Percentiles rank a stretch among this genome's conserved stretches.
These are phyloP conservation scores for Bufo gargarizans DNA, from an alignment of 2,113 vertebrate species.

Conservation along the genomic window DNA sequence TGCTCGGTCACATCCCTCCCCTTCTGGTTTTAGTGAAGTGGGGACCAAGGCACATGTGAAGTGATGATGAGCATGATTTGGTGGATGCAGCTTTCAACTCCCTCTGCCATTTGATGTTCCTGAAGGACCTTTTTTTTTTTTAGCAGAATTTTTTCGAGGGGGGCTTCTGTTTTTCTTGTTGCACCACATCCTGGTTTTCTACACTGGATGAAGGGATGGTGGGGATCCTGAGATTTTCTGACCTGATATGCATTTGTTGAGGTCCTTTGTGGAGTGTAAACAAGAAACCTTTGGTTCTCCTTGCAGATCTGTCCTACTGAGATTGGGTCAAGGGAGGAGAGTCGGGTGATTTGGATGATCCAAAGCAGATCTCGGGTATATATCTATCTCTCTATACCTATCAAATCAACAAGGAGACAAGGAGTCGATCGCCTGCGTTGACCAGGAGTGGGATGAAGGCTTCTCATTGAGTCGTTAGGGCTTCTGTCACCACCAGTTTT, in stretches of 20 bases:
- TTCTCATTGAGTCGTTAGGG: conserved; percentile 52
- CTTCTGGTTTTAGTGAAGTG: conserved; percentile 50
- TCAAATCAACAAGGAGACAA: conserved; percentile 54
- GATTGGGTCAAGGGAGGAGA: conserved; percentile 50
- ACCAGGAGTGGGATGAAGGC: conserved; percentile 55
- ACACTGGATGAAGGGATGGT: conserved; percentile 64
- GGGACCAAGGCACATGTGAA: conserved; percentile 46
- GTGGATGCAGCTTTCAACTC: conserved; percentile 54
- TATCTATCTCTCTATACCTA: conserved; percentile 47
- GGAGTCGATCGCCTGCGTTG: conserved; percentile 63
- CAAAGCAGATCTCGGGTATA: conserved; percentile 58
- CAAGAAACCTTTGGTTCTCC: conserved; percentile 54
- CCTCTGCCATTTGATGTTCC: conserved; percentile 57
- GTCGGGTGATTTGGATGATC: conserved; percentile 58
- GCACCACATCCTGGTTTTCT: background rate
- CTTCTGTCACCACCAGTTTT: conserved; percentile 52
- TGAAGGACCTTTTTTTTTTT: background rate
- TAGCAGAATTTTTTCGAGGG: background rate
- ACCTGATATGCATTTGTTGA: background rate
- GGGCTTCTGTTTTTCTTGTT: background rate
- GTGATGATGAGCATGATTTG: conserved; percentile 49
- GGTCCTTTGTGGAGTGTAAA: conserved; percentile 56
- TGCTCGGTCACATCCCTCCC: conserved; percentile 38
- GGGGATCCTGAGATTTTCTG: conserved; percentile 49
- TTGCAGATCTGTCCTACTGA: conserved; percentile 56